A percentile compares a stretch with the other conserved stretches of the same genome.
These are phyloP conservation scores for Trichonephila clavata DNA, from an alignment of 1,140 invertebrate genomes.

Conservation along the genomic window DNA sequence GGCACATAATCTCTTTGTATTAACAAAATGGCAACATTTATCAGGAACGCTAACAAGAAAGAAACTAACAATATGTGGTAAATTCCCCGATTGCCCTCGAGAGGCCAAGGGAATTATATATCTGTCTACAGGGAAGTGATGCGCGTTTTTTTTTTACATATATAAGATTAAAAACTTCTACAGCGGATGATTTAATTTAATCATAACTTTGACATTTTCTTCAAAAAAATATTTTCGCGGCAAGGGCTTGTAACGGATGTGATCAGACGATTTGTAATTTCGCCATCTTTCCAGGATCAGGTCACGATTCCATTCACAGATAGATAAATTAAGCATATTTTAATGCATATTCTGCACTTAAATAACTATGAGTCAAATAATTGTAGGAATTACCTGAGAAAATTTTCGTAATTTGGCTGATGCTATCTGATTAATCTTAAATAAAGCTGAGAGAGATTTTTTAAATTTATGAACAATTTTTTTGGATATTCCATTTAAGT, in stretches of 20 bases:
- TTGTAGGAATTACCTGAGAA: too few species aligned
- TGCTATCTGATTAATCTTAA: too few species aligned
- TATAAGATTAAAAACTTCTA: neutral
- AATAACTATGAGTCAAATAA: too few species aligned
- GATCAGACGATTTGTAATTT: neutral
- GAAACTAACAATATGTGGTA: neutral
- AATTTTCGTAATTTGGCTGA: too few species aligned
- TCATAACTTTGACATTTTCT: neutral
- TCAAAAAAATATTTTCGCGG: too few species aligned
- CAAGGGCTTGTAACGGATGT: too few species aligned
- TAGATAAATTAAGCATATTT: too few species aligned
- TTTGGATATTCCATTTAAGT: too few species aligned
- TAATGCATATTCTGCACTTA: too few species aligned
- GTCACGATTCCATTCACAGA: neutral
- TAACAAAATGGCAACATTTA: neutral
- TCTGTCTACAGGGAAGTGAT: constrained; percentile 2
- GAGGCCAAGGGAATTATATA: neutral
- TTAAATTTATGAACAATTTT: too few species aligned
- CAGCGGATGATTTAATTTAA: neutral
- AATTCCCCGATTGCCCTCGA: neutral
- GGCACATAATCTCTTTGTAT: neutral
- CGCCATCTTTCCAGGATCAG: neutral
- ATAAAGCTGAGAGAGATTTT: too few species aligned
- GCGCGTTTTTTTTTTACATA: neutral
- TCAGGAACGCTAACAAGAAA: neutral